A percentile compares a stretch with the other conserved stretches of the same genome.
Evolutionary conservation across 1,140 invertebrate species (phyloP).

Genomic region (Drosophila ohnishii): DNA sequence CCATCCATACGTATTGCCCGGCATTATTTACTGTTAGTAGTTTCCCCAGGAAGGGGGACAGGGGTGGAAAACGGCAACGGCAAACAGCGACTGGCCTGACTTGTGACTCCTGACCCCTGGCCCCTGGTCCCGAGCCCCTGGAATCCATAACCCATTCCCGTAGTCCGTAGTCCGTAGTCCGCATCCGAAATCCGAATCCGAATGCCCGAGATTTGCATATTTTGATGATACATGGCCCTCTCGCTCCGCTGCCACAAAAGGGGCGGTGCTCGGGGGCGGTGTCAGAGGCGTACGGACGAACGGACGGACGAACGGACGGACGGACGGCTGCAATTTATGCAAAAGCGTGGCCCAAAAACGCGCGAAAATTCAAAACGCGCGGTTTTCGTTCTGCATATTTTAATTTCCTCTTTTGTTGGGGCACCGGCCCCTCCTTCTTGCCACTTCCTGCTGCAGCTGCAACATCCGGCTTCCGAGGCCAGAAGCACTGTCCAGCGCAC

Average conservation of each 20-base stretch:
- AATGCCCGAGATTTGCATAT: slow-evolving; percentile 69
- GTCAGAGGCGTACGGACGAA: not conserved
- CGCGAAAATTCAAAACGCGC: slow-evolving; percentile 80
- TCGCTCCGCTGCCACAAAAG: slow-evolving; percentile 13
- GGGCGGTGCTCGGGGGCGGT: not conserved
- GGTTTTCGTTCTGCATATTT: slow-evolving; percentile 78
- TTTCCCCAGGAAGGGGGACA: slow-evolving; percentile 14
- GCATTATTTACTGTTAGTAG: slow-evolving; percentile 69
- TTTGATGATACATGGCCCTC: slow-evolving; percentile 74
- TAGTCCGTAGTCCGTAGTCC: slow-evolving; percentile 15
- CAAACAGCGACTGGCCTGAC: not conserved
- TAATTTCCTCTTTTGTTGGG: slow-evolving; percentile 78
- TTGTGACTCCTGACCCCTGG: not conserved
- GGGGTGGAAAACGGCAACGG: slow-evolving; percentile 5
- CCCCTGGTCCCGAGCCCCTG: not conserved
- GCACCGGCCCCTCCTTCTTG: not conserved
- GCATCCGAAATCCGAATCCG: slow-evolving; percentile 25
- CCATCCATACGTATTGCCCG: slow-evolving; percentile 15
- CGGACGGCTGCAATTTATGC: slow-evolving; percentile 63
- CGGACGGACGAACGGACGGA: not conserved
- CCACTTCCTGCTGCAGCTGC: slow-evolving; percentile 64
- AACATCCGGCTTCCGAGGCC: slow-evolving; percentile 71
- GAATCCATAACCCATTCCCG: slow-evolving; percentile 2
- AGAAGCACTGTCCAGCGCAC: slow-evolving; percentile 10
- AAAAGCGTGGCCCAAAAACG: slow-evolving; percentile 68